Percentiles rank a stretch among this genome's conserved stretches.
Conservation (phyloP, 1,140 invertebrate species). For the Drepana arcuata region DNA sequence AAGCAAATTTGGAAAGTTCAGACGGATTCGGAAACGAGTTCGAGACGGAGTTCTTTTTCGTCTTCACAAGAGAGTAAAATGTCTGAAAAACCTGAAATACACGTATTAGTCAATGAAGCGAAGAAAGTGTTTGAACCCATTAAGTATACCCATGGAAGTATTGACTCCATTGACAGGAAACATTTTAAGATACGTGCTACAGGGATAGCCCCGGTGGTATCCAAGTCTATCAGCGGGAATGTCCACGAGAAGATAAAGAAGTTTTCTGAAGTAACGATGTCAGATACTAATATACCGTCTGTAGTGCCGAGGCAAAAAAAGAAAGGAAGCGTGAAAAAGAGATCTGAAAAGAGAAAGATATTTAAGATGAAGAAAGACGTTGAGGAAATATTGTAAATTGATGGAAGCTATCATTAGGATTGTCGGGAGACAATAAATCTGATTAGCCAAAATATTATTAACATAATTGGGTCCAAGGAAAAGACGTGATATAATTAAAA, state of each 20-base stretch:
- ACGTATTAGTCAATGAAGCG: constrained; percentile 29
- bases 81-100: constrained; percentile 14
- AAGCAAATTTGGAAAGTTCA: constrained; percentile 56
- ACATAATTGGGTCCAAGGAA: too few relatives aligned
- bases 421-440: too few relatives aligned
- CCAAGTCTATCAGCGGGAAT: constrained; percentile 39
- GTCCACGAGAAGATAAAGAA: constrained; percentile 64
- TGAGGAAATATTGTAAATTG: constrained; percentile 43
- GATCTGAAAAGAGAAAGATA: constrained; percentile 39
- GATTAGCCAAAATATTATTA: too few relatives aligned
- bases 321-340: constrained; percentile 36
- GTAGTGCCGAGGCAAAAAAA: constrained; percentile 34
- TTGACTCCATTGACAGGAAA: constrained; percentile 24
- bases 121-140: constrained; percentile 45
- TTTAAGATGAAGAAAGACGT: constrained; percentile 53
- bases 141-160: constrained; percentile 19
- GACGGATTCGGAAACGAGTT: constrained; percentile 43
- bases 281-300: constrained; percentile 23
- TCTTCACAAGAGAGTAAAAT: constrained; percentile 33
- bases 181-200: constrained; percentile 17
- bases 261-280: constrained; percentile 40
- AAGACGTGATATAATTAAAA: too few relatives aligned
- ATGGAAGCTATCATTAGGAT: too few relatives aligned
- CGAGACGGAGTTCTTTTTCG: constrained; percentile 31
- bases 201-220: constrained; percentile 23